These are phyloP conservation scores for Prionchulus punctatus DNA, from an alignment of 2,888 invertebrate species.

Conservation along the genomic window DNA sequence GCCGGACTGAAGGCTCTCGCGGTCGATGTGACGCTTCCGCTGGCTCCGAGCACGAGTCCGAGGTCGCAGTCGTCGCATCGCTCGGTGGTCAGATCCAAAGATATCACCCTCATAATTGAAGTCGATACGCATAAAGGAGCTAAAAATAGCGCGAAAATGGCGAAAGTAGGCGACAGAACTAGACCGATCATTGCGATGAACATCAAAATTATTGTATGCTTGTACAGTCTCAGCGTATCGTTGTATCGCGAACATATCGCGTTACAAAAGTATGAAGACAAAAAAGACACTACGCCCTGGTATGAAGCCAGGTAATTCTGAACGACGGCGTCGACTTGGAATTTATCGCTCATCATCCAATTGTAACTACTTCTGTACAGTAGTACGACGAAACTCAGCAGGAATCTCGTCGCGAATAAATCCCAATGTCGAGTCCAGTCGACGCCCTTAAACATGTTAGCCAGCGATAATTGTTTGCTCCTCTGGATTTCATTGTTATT, in stretches of 20 bases:
- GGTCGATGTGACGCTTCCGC: not conserved
- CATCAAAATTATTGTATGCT: not conserved
- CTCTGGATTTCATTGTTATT: no score
- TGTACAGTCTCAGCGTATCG: not conserved
- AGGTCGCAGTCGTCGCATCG: not conserved
- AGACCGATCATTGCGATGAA: not conserved
- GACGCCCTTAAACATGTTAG: not conserved
- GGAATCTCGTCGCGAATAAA: slow-evolving; percentile 4
- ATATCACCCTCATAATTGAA: slow-evolving; percentile 8
- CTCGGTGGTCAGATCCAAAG: slow-evolving; percentile 4
- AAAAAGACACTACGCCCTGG: slow-evolving; percentile 5
- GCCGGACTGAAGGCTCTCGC: slow-evolving; percentile 5
- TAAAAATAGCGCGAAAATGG: not conserved
- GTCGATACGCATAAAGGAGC: not conserved
- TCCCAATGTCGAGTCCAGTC: slow-evolving; percentile 11
- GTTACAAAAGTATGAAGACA: not conserved
- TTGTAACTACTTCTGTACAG: slow-evolving; percentile 11
- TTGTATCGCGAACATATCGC: not conserved
- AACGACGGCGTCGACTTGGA: not conserved
- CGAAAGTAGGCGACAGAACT: not conserved
- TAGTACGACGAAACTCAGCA: slow-evolving; percentile 8
- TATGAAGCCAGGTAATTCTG: slow-evolving; percentile 5
- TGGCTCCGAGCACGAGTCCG: slow-evolving; percentile 5
- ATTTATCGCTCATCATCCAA: slow-evolving; percentile 10
- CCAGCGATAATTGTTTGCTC: no score